phyloP scores from a whole-genome alignment of 2,888 invertebrate species.

The Masnerella sp. region DNA sequence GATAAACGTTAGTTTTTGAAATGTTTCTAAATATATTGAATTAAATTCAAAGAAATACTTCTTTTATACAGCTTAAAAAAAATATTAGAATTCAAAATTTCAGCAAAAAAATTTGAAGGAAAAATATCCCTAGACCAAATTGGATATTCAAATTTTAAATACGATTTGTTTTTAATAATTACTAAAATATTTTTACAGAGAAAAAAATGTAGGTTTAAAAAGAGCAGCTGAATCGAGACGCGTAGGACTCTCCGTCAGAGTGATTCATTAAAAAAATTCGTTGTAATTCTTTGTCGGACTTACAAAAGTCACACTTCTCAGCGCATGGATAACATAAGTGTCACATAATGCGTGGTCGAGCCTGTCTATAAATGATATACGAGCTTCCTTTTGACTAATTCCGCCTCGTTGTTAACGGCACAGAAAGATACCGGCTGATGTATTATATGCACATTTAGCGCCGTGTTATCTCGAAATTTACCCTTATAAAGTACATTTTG shows the following conservation, averaged over 20 bases:
- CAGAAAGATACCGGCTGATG: conserved; percentile 66
- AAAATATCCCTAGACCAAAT: too few species aligned
- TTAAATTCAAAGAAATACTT: too few species aligned
- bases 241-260: conserved; percentile 32
- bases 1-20: too few species aligned
- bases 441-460: conserved; percentile 17
- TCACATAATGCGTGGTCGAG: conserved; percentile 61
- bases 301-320: conserved; percentile 35
- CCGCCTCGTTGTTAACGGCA: conserved; percentile 71
- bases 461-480: conserved; percentile 26
- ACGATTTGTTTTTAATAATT: too few species aligned
- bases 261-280: conserved; percentile 55
- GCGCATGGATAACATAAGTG: conserved; percentile 43
- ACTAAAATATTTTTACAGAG: too few species aligned
- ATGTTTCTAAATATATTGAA: too few species aligned
- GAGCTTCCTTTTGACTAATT: conserved; percentile 72
- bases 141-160: too few species aligned
- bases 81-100: too few species aligned
- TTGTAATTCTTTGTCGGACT: conserved; percentile 59
- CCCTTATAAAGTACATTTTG: neutral
- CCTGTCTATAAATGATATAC: conserved; percentile 74
- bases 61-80: too few species aligned
- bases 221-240: conserved; percentile 28
- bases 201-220: neutral
- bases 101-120: too few species aligned